Percentiles rank a stretch among this genome's conserved stretches.
phyloP scores from a whole-genome alignment of 2,113 vertebrate species.

The Centropristis striata region DNA sequence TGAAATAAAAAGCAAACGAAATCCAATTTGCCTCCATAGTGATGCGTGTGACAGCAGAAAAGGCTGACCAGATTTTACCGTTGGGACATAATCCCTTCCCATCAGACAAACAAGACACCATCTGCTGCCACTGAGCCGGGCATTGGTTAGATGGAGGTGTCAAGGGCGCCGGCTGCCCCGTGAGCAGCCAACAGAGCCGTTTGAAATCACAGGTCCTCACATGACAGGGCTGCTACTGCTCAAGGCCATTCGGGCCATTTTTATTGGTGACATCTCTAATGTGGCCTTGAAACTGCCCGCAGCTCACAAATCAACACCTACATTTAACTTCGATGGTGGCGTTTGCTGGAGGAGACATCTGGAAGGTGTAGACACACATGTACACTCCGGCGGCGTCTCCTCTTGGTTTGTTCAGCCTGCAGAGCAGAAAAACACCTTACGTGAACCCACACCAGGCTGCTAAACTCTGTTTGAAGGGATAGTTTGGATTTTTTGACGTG shows the following conservation, averaged over 20 bases:
- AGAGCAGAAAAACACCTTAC: constrained; percentile 64
- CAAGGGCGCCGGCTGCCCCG: constrained; percentile 71
- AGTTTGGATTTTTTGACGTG: too few relatives aligned
- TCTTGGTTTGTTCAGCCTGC: constrained; percentile 91
- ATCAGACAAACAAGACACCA: constrained; percentile 85
- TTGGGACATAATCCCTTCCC: constrained; percentile 79
- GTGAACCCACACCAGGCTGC: constrained; percentile 13
- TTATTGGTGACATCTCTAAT: constrained; percentile 41
- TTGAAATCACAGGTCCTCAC: constrained; percentile 64
- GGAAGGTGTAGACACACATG: constrained; percentile 93
- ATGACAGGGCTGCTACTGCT: constrained; percentile 47
- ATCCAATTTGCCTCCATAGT: constrained; percentile 54
- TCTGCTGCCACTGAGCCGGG: constrained; percentile 83
- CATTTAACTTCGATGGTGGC: constrained; percentile 97
- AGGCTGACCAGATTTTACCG: constrained; percentile 73
- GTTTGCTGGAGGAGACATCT: constrained; percentile 87
- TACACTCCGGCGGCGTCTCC: constrained; percentile 93
- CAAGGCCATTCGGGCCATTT: constrained; percentile 52
- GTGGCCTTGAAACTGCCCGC: constrained; percentile 28
- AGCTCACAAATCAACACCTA: constrained; percentile 80
- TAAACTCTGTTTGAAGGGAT: background rate
- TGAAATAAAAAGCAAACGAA: constrained; percentile 55
- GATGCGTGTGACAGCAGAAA: constrained; percentile 64
- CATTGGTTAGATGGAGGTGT: constrained; percentile 73
- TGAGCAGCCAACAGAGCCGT: constrained; percentile 48